These are phyloP conservation scores for Tychaedon coryphoeus DNA, from an alignment of 2,113 vertebrate genomes.

Conservation along the genomic window DNA sequence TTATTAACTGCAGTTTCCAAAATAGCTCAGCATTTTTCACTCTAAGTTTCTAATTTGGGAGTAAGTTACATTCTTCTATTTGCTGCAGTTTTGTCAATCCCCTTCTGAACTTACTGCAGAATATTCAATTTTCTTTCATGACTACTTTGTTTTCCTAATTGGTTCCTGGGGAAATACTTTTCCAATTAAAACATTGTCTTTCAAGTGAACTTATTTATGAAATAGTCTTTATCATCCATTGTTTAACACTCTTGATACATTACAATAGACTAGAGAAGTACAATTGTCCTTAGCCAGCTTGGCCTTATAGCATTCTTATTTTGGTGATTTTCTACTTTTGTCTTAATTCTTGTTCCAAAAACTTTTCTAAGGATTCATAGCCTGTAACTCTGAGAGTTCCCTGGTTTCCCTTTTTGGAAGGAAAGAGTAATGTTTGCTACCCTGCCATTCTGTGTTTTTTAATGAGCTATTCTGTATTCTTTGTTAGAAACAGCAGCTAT, in stretches of 20 bases:
- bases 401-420: neutral
- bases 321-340: neutral
- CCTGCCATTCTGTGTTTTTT: neutral
- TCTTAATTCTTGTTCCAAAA: neutral
- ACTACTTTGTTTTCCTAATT: slow-evolving; percentile 18
- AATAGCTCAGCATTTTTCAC: neutral
- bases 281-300: neutral
- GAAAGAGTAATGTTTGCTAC: neutral
- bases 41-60: neutral
- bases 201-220: neutral
- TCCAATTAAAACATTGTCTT: neutral
- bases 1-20: neutral
- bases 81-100: neutral
- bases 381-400: neutral
- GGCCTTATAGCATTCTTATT: neutral
- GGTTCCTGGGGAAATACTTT: slow-evolving; percentile 10
- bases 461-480: slow-evolving; percentile 36
- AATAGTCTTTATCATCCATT: neutral
- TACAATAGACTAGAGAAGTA: neutral
- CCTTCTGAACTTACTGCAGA: neutral
- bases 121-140: neutral
- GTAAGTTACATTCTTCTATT: neutral
- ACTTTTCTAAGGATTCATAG: neutral
- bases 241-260: neutral
- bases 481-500: neutral